Conservation (phyloP, 2,888 invertebrate species). For the Stegana nigrithorax region DNA sequence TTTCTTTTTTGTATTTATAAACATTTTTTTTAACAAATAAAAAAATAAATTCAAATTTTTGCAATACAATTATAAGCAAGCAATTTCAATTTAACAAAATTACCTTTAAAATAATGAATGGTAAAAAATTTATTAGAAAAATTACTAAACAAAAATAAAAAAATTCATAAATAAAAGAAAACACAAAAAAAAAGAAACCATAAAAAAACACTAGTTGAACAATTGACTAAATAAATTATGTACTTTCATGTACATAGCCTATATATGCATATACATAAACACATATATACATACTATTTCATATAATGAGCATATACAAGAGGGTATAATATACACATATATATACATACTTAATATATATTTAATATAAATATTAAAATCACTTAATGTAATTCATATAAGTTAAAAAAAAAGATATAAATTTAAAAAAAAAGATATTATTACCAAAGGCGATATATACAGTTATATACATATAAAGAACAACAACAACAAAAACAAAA, state of each 20-base stretch:
- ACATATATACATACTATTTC: background rate
- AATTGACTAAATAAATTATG: slow-evolving; percentile 19
- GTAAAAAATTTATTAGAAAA: background rate
- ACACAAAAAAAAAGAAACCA: too few relatives aligned
- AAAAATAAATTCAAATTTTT: background rate
- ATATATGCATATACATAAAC: background rate
- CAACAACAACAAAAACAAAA: slow-evolving; percentile 23
- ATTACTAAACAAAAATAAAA: slow-evolving; percentile 18
- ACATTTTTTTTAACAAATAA: background rate
- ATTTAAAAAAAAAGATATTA: slow-evolving; percentile 14
- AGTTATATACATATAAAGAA: slow-evolving; percentile 16
- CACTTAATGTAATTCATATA: slow-evolving; percentile 26
- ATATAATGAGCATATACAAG: slow-evolving; percentile 7
- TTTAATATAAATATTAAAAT: slow-evolving; percentile 6
- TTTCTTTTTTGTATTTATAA: background rate
- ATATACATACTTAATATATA: slow-evolving; percentile 1
- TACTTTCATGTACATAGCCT: slow-evolving; percentile 26
- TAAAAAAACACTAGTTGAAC: slow-evolving; percentile 21
- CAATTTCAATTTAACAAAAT: too few relatives aligned
- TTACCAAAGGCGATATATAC: slow-evolving; percentile 12
- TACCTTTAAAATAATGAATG: background rate
- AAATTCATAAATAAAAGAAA: slow-evolving; percentile 15
- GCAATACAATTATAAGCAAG: background rate
- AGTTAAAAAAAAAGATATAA: slow-evolving; percentile 16
- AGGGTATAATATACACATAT: background rate